Evolutionary conservation across 1,140 invertebrate species (phyloP), one percentile per base, ranked within the genome.

Genomic region (Drosophila hydei): DNA sequence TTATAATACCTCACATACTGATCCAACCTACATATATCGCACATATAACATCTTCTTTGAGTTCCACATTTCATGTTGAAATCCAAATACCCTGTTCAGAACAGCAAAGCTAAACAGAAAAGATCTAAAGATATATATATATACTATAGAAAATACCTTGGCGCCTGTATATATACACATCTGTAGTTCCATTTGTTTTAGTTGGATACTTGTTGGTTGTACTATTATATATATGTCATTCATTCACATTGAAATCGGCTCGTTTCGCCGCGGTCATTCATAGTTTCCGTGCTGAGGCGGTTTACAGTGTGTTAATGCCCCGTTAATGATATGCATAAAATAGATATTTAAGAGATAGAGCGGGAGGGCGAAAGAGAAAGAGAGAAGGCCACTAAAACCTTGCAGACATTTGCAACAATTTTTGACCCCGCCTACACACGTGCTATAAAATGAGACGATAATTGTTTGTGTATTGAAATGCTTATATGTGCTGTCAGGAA

Each of bases 401-500:
- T 58, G 56, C 45, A 54, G 56, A 38, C 36, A 40, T 65, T 27
- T 48, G 64, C 60, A 79, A 77, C 68, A 42, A 5, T 1, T 14
- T 56, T 75, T 72, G 55, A 21, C 71, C 71, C 60, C 80, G 62
- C 81, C 80, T 62, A 81, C 80, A 75, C 70, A 87, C 78, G 77
- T 85, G 77, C 38, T 45, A 72, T 70, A 81, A 70, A 55, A 60
- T 45, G 25, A 63, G 71, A 36, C 74, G 83, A 54, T 87, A 87
- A 87, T 87, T 75, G 47, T 43, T 42, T 6, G 38, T 6, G 38
- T 14, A 16, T 16, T 68, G 18, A 9, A 30, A 25, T 40, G 8
- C 38, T 56, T 62, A 42, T 38, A 33, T 11, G 21, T 11, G 18
- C 8, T 33, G 30, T 40, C n/a, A 6, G 5, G 14, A 16, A 40